phyloP scores from a whole-genome alignment of 2,797 vertebrate genomes.

The Erethizon dorsatum region DNA sequence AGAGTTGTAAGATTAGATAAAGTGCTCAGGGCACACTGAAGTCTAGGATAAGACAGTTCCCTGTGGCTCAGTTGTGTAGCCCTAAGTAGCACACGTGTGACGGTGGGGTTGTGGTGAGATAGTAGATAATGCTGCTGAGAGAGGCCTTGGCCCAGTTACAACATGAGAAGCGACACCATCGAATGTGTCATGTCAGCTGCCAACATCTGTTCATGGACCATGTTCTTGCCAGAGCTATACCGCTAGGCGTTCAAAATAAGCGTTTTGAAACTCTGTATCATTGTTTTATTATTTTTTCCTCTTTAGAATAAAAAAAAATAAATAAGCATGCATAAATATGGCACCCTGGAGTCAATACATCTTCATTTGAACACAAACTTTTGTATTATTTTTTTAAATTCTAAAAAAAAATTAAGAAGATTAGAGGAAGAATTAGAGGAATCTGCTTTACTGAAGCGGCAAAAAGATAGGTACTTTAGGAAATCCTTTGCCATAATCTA shows the following conservation, averaged over 20 bases:
- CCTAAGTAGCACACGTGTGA: not conserved
- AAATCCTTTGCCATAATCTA: conserved; percentile 46
- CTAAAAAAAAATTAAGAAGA: not conserved
- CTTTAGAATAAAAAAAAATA: no score
- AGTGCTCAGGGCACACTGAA: conserved; percentile 1
- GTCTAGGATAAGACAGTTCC: not conserved
- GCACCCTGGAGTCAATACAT: not conserved
- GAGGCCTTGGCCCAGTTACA: not conserved
- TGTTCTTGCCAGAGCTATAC: not conserved
- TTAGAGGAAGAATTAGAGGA: not conserved
- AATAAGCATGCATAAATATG: not conserved
- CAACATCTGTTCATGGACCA: not conserved
- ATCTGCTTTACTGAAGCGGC: not conserved
- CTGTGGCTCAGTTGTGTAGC: not conserved
- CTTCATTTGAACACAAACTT: conserved; percentile 32
- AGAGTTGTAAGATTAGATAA: conserved; percentile 20
- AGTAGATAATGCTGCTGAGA: not conserved
- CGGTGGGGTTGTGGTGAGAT: not conserved
- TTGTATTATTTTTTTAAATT: conserved; percentile 20
- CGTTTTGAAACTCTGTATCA: no score
- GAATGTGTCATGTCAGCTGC: not conserved
- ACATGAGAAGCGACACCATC: not conserved
- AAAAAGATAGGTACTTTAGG: conserved; percentile 21
- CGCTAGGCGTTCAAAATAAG: conserved; percentile 33
- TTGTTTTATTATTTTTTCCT: no score